Percentiles rank a stretch among this genome's conserved stretches.
These are phyloP conservation scores for Parnassius orleans DNA, from an alignment of 2,888 invertebrate species.

Conservation along the genomic window DNA sequence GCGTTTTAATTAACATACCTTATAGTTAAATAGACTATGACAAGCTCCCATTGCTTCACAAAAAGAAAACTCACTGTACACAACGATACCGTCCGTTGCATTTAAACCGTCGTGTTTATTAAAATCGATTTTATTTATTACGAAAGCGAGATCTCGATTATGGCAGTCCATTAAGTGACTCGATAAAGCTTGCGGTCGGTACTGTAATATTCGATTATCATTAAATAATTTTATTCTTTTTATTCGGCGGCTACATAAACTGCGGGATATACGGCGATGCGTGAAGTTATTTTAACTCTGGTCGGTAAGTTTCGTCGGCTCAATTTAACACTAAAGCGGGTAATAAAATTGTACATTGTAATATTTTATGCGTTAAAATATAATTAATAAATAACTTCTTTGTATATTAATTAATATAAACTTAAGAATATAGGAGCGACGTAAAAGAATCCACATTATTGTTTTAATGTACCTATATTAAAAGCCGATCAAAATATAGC, in stretches of 20 bases:
- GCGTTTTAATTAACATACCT: conserved; percentile 13
- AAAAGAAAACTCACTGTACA: neutral
- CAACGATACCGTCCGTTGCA: neutral
- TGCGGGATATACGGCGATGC: neutral
- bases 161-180: conserved; percentile 22
- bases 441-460: no score
- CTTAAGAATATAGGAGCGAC: no score
- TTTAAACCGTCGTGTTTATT: conserved; percentile 13
- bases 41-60: neutral
- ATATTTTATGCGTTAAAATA: no score
- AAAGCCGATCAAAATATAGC: no score
- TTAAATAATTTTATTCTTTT: conserved; percentile 26
- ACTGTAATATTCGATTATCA: conserved; percentile 23
- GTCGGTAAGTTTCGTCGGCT: neutral
- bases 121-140: conserved; percentile 28
- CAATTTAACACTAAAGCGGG: neutral
- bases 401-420: no score
- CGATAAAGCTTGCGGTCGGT: conserved; percentile 19
- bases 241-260: conserved; percentile 8
- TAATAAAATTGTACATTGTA: neutral
- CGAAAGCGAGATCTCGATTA: conserved; percentile 19
- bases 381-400: no score
- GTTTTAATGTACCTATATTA: no score
- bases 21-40: conserved; percentile 18
- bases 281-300: neutral